These are phyloP conservation scores for Diachrysia chrysitis DNA, from an alignment of 2,888 invertebrate genomes.

Conservation along the genomic window DNA sequence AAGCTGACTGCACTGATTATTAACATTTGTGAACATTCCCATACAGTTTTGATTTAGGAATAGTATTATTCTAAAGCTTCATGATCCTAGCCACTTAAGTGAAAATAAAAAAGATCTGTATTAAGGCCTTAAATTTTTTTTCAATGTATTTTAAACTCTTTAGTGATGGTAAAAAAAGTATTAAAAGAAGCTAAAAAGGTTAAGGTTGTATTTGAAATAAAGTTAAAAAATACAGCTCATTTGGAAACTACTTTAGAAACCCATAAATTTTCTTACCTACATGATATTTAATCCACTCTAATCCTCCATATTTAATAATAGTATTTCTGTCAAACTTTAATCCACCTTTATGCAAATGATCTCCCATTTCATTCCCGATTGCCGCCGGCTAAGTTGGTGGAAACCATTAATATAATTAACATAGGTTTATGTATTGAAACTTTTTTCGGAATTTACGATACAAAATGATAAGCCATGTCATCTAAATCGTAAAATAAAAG, in stretches of 20 bases:
- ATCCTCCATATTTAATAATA: background rate
- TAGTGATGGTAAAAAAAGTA: too few relatives aligned
- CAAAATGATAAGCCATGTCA: too few relatives aligned
- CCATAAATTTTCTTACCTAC: background rate
- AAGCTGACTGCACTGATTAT: slow-evolving; percentile 45
- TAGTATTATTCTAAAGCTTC: background rate
- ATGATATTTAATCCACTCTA: background rate
- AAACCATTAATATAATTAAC: slow-evolving; percentile 5
- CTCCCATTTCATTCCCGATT: background rate
- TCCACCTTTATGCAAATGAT: slow-evolving; percentile 5
- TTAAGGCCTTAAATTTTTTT: too few relatives aligned
- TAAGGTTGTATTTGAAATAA: too few relatives aligned
- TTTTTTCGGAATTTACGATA: too few relatives aligned
- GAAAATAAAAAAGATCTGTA: background rate
- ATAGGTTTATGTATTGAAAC: background rate
- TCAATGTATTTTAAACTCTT: too few relatives aligned
- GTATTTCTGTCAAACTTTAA: background rate
- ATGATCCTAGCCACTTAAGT: background rate
- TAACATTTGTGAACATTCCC: slow-evolving; percentile 26
- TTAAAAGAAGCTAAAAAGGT: too few relatives aligned
- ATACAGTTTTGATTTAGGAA: slow-evolving; percentile 17
- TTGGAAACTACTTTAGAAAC: too few relatives aligned
- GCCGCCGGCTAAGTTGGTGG: background rate
- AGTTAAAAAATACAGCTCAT: too few relatives aligned
- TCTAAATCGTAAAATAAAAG: too few relatives aligned